Conservation (phyloP, 2,113 vertebrate species). For the Phrynocephalus versicolor region DNA sequence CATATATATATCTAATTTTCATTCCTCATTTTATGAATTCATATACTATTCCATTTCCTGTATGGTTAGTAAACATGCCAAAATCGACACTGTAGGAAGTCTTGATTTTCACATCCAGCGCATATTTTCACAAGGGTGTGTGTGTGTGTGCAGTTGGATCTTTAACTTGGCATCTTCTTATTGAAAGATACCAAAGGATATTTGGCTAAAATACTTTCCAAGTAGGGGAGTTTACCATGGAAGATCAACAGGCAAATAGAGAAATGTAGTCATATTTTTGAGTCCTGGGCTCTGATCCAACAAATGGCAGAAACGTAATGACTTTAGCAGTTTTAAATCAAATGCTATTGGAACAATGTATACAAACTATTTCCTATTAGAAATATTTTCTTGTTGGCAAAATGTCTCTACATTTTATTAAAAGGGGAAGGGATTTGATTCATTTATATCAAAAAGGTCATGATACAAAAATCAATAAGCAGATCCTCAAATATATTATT, state of each 20-base stretch:
- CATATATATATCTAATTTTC: conserved; percentile 49
- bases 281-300: conserved; percentile 67
- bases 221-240: conserved; percentile 57
- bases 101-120: conserved; percentile 65
- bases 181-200: conserved; percentile 63
- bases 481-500: conserved; percentile 44
- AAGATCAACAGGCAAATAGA: conserved; percentile 64
- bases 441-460: conserved; percentile 70
- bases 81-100: conserved; percentile 62
- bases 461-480: conserved; percentile 48
- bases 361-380: conserved; percentile 71
- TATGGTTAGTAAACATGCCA: conserved; percentile 64
- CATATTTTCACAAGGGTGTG: conserved; percentile 44
- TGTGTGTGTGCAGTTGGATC: conserved; percentile 44
- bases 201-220: conserved; percentile 59
- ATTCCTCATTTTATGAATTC: conserved; percentile 57
- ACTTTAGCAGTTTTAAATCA: conserved; percentile 75
- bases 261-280: conserved; percentile 67
- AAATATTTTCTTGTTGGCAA: conserved; percentile 78
- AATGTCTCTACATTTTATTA: conserved; percentile 67
- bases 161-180: conserved; percentile 58
- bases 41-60: conserved; percentile 55
- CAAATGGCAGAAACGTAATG: conserved; percentile 66
- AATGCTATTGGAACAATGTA: conserved; percentile 69
- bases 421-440: conserved; percentile 70